These are phyloP conservation scores for Oligia latruncula DNA, from an alignment of 2,888 invertebrate species.

Conservation along the genomic window DNA sequence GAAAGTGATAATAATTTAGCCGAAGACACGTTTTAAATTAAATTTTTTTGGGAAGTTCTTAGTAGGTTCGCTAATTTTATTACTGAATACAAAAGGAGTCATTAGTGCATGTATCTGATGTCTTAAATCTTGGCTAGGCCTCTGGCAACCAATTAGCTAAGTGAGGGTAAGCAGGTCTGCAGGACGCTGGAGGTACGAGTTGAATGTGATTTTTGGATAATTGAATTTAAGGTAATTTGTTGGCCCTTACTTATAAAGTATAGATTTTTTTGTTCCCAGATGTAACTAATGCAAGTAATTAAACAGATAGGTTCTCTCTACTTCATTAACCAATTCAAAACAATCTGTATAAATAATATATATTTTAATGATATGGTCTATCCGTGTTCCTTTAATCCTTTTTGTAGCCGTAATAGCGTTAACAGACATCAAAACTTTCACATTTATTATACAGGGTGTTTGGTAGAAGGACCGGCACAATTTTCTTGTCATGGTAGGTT, in stretches of 20 bases:
- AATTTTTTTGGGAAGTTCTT: constrained; percentile 38
- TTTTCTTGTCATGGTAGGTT: neutral
- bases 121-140: constrained; percentile 17
- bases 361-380: neutral
- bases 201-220: constrained; percentile 26
- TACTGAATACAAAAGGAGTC: constrained; percentile 37
- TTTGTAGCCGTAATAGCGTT: neutral
- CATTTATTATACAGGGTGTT: neutral
- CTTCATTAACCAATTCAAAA: neutral
- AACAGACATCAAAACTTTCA: neutral
- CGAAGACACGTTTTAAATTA: constrained; percentile 31
- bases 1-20: constrained; percentile 43
- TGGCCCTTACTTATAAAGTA: neutral
- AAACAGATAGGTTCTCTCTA: neutral
- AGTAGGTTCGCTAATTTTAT: constrained; percentile 27
- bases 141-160: constrained; percentile 52
- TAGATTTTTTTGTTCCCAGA: neutral
- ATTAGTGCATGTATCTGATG: constrained; percentile 19
- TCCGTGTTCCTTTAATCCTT: neutral
- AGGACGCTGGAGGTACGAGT: neutral
- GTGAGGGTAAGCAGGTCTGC: constrained; percentile 19
- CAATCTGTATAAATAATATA: neutral
- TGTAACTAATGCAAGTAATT: neutral
- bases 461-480: neutral
- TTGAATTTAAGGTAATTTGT: constrained; percentile 21